Percentiles rank a stretch among this genome's conserved stretches.
These are phyloP conservation scores for Autographa gamma DNA, from an alignment of 2,888 invertebrate species.

Conservation along the genomic window DNA sequence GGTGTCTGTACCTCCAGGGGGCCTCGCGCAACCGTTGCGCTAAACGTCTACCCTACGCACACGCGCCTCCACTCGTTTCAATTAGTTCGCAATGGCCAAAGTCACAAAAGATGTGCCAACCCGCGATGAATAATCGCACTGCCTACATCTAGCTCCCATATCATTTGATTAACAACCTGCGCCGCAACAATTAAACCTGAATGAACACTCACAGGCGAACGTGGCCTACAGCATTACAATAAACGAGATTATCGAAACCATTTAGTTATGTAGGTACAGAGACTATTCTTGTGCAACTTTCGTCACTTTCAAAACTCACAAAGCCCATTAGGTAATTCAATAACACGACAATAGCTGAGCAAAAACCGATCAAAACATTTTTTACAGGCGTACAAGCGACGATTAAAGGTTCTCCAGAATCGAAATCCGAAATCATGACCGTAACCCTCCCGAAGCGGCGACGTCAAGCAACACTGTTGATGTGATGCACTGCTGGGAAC, in stretches of 20 bases:
- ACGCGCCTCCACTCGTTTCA: conserved; percentile 83
- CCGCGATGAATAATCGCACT: conserved; percentile 64
- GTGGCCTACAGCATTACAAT: conserved; percentile 38
- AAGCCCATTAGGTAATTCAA: conserved; percentile 68
- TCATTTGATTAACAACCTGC: conserved; percentile 51
- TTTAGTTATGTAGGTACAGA: conserved; percentile 54
- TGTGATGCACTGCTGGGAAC: conserved; percentile 85
- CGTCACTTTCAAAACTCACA: conserved; percentile 55
- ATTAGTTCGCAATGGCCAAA: conserved; percentile 83
- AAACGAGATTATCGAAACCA: conserved; percentile 47
- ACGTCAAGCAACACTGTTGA: conserved; percentile 70
- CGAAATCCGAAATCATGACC: conserved; percentile 72
- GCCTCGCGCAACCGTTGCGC: conserved; percentile 77
- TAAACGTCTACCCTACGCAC: conserved; percentile 82
- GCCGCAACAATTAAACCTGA: conserved; percentile 42
- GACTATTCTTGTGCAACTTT: conserved; percentile 56
- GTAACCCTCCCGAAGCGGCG: conserved; percentile 64
- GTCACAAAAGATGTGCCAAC: conserved; percentile 75
- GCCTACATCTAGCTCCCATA: conserved; percentile 54
- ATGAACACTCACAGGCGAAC: conserved; percentile 32
- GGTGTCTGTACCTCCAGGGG: conserved; percentile 84
- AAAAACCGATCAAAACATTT: conserved; percentile 68
- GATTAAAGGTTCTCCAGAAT: conserved; percentile 65
- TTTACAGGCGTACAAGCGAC: conserved; percentile 65
- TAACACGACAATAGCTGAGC: conserved; percentile 63